These are phyloP conservation scores for Patella vulgata DNA, from an alignment of 1,140 invertebrate species.

Conservation along the genomic window DNA sequence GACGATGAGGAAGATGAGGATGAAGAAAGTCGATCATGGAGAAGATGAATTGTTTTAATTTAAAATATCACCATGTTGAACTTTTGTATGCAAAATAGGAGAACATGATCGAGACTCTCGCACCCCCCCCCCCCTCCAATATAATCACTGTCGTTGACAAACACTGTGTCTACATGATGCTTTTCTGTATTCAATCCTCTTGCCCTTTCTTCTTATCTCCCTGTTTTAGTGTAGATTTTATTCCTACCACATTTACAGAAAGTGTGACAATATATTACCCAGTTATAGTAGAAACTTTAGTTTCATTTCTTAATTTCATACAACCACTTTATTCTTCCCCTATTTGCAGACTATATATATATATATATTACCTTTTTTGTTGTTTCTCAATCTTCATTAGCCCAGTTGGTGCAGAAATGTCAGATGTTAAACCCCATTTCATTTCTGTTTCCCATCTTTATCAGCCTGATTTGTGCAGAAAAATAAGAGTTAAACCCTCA, in stretches of 20 bases:
- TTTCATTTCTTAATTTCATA: no score
- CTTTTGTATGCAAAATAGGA: background rate
- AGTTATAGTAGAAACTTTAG: no score
- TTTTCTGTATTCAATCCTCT: background rate
- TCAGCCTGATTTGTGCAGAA: background rate
- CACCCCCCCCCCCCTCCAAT: background rate
- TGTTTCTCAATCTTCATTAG: no score
- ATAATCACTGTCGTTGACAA: constrained; percentile 4
- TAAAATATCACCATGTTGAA: constrained; percentile 11
- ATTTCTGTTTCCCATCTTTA: no score
- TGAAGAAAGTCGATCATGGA: constrained; percentile 70
- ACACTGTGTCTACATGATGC: constrained; percentile 1
- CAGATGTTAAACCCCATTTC: no score
- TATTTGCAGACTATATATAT: no score
- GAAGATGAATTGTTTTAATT: constrained; percentile 69
- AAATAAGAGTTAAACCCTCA: no score
- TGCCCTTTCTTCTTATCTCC: background rate
- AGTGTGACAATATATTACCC: no score
- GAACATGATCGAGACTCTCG: constrained; percentile 6
- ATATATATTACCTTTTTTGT: no score
- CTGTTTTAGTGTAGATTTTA: background rate
- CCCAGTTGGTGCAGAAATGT: no score
- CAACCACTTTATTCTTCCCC: no score
- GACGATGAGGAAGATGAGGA: constrained; percentile 75
- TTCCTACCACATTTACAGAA: no score